phyloP scores from a whole-genome alignment of 2,888 invertebrate species.

The Apodemia mormo region DNA sequence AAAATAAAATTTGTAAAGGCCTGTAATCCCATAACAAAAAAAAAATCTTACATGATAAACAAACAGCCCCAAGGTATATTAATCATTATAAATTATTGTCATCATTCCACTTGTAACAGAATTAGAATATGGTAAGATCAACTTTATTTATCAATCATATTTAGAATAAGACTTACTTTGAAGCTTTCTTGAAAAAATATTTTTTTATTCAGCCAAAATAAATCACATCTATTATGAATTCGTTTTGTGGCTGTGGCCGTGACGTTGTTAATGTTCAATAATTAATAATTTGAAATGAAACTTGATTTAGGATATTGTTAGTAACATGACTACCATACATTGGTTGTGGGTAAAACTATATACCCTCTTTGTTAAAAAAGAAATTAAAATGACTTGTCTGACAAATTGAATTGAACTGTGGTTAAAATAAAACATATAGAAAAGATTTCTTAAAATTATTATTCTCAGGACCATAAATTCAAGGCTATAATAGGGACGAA shows the following conservation, averaged over 20 bases:
- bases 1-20: background rate
- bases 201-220: slow-evolving; percentile 14
- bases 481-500: no score
- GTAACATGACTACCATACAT: background rate
- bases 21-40: background rate
- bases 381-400: background rate
- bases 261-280: background rate
- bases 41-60: background rate
- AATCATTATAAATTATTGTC: slow-evolving; percentile 11
- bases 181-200: background rate
- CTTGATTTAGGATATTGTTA: background rate
- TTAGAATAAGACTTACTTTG: slow-evolving; percentile 3
- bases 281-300: background rate
- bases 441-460: background rate
- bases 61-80: background rate
- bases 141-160: slow-evolving; percentile 13
- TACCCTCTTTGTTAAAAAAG: background rate
- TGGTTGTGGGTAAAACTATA: background rate
- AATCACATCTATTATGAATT: background rate
- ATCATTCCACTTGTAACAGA: slow-evolving; percentile 11
- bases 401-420: background rate
- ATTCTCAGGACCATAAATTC: background rate
- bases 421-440: background rate
- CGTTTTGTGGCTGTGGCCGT: background rate
- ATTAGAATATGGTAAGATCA: slow-evolving; percentile 5